Base-by-base conservation (phyloP, 2,888 invertebrate genomes). In the Hydraecia micacea region DNA sequence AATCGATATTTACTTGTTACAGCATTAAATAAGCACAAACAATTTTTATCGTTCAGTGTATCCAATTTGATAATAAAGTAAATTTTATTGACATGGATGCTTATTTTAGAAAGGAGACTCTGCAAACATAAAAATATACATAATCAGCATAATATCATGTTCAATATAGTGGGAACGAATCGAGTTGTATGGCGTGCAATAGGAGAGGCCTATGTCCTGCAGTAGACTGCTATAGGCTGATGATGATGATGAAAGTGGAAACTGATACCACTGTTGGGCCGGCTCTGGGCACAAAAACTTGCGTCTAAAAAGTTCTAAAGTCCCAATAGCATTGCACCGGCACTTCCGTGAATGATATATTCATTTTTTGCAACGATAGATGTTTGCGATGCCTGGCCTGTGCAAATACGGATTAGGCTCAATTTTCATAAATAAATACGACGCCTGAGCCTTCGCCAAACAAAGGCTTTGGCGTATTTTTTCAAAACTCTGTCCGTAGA, bases 341-440 rank as follows among this genome's bases (percentile, higher is more conserved):
- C 79, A 81, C 73, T 85, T 74, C 79, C n/a, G 66, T 65, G 67
- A 76, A 86, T 87, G 86, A 86, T 90, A 91, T 91, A 92, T 91
- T 91, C 91, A 92, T 93, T 91, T 91, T 92, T 90, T 91, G 91
- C 81, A 77, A 83, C 88, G 88, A 91, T 91, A 91, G 88, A 90
- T 91, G 89, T 91, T 91, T 90, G 90, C 89, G 74, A 71, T 80
- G 70, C 77, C 84, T 86, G 84, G 83, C 84, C 93, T 93, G 94
- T 84, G 87, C 92, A 93, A 94, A 94, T 92, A 92, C 88, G 94
- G 94, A 94, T 94, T 94, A 93, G 92, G 92, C 89, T 88, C 90
- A 90, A 94, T 95, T 94, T 94, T 94, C 94, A 94, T 95, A 94
- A 86, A 92, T 93, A 94, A 95, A 95, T 93, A 94, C 89, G 86